Evolutionary conservation across 2,888 invertebrate genomes (phyloP), one percentile per base, ranked within the genome.

Genomic region (Panorpa germanica): DNA sequence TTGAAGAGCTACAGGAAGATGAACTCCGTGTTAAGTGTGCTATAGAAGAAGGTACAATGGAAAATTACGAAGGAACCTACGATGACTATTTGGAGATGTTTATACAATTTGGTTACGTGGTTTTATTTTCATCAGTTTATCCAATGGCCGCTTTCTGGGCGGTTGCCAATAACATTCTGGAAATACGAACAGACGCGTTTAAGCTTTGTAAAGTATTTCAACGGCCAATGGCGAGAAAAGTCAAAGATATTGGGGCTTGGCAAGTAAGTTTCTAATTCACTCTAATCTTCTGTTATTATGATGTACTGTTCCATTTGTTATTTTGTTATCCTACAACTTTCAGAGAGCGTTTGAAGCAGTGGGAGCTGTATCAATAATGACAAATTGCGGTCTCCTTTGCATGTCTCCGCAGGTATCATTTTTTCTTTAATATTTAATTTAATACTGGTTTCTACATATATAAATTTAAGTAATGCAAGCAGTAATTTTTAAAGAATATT

Each of bases 81-180:
- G 75, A 77, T 46, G 80, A 80, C 45, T 78, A 77, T 47, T 52
- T 78, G 40, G 78, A 78, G 52, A 61, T 80, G 50, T 78, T 73
- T 49, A 68, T 77, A 28, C 80, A 80, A 52, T 78, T 77, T 45
- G 78, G 80, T 26, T 78, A 75, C 50, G 76, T 77, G 4, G 73
- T 74, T 37, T 55, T 80, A 11, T 80, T 80, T 50, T 74, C 77
- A 3, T 70, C 77, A 2, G 75, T 75, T 5, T 78, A 74, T 41
- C 78, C 80, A 0, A 57, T 75, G 40, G 77, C 78, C 0, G 73
- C 76, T 0, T 59, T 78, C 36, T 76, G 72, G 59, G 77, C 77
- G 0, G 55, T 77, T 3, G 45, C 72, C 28, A 78, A 77, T 52
- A 80, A 78, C 48, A 45, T 76, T n/a, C 54, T 75, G 19, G 78